Percentiles rank a stretch among this genome's conserved stretches.
phyloP scores from a whole-genome alignment of 2,888 invertebrate genomes.

The Cheilosia pagana region DNA sequence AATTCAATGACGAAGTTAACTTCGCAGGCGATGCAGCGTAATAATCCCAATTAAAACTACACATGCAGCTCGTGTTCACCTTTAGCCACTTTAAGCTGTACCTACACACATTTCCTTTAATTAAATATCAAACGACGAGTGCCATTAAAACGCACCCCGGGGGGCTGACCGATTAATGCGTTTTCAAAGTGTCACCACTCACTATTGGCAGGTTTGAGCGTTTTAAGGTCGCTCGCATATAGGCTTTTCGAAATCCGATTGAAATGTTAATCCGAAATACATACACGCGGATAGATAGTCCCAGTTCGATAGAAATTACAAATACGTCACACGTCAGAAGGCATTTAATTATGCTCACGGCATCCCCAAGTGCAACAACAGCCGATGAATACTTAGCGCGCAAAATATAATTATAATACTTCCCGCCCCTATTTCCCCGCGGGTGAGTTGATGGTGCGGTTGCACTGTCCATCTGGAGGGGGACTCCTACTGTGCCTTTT shows the following conservation, averaged over 20 bases:
- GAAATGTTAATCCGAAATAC: conserved; percentile 50
- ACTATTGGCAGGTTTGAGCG: conserved; percentile 59
- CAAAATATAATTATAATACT: conserved; percentile 62
- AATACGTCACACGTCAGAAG: conserved; percentile 72
- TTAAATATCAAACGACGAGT: conserved; percentile 15
- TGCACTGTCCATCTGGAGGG: conserved; percentile 61
- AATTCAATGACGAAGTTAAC: conserved; percentile 40
- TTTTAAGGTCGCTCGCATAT: conserved; percentile 52
- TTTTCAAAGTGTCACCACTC: conserved; percentile 56
- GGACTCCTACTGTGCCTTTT: conserved; percentile 67
- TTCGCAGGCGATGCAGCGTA: conserved; percentile 34
- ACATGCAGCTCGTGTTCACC: conserved; percentile 12
- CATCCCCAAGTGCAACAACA: conserved; percentile 63
- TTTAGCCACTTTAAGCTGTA: background rate
- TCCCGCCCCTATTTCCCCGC: conserved; percentile 50
- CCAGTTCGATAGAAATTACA: conserved; percentile 56
- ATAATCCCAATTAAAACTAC: conserved; percentile 57
- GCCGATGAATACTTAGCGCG: conserved; percentile 64
- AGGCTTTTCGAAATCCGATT: conserved; percentile 49
- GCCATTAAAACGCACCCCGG: conserved; percentile 40
- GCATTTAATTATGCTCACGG: conserved; percentile 72
- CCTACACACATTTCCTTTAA: background rate
- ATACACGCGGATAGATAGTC: conserved; percentile 27
- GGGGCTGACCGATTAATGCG: conserved; percentile 46
- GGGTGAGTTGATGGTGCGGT: background rate